Percentiles rank a stretch among this genome's conserved stretches.
Evolutionary conservation across 2,113 vertebrate genomes (phyloP).

Genomic region (Mirza zaza): DNA sequence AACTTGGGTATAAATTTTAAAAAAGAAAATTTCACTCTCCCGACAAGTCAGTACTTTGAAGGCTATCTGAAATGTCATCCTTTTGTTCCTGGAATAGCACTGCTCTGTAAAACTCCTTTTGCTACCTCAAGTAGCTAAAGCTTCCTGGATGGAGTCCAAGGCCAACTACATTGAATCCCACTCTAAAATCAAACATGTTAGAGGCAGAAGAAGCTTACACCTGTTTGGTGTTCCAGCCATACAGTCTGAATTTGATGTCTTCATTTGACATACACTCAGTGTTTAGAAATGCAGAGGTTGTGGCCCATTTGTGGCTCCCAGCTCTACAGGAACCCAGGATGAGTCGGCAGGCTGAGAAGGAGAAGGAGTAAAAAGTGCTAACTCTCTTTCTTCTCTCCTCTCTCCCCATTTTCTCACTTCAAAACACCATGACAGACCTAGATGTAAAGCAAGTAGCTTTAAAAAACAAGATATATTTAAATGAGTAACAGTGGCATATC

Average conservation of each 20-base stretch:
- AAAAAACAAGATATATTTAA: neutral
- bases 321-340: neutral
- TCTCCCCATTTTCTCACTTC: conserved; percentile 25
- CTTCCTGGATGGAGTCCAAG: neutral
- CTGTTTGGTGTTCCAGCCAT: neutral
- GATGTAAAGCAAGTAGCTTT: neutral
- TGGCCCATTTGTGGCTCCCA: neutral
- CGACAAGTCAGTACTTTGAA: neutral
- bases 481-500: neutral
- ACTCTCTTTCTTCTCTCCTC: neutral
- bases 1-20: neutral
- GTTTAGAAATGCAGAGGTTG: neutral
- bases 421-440: neutral
- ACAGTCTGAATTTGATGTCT: neutral
- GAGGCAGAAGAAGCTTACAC: neutral
- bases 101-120: neutral
- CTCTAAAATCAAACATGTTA: neutral
- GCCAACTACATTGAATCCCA: neutral
- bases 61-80: neutral
- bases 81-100: neutral
- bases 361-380: neutral
- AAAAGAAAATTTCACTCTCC: neutral
- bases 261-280: neutral
- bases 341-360: neutral
- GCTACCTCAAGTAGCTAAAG: neutral